A percentile compares a stretch with the other conserved stretches of the same genome.
phyloP scores from a whole-genome alignment of 2,888 invertebrate species.

The Tetropium fuscum region DNA sequence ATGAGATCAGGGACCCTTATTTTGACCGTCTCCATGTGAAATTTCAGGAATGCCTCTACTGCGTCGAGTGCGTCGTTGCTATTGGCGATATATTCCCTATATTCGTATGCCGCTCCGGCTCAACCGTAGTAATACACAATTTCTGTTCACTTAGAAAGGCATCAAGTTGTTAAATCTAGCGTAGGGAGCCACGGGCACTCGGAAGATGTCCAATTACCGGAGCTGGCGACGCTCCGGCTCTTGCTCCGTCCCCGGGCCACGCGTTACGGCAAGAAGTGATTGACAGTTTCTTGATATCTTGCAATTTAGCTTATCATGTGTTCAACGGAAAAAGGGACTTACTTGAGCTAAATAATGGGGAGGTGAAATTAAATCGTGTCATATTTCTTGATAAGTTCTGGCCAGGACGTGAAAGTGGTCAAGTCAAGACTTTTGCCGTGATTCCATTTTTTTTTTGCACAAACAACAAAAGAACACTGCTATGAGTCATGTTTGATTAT shows the following conservation, averaged over 20 bases:
- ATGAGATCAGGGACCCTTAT: constrained; percentile 1
- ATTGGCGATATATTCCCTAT: constrained; percentile 14
- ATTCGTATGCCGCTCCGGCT: not conserved
- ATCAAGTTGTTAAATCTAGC: constrained; percentile 53
- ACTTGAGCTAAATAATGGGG: not conserved
- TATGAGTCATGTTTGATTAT: too few relatives aligned
- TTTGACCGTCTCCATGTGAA: not conserved
- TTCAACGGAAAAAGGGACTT: constrained; percentile 2
- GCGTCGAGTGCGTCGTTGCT: constrained; percentile 1
- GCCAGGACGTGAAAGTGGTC: too few relatives aligned
- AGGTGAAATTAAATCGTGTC: not conserved
- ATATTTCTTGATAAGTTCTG: not conserved
- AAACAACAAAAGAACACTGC: too few relatives aligned
- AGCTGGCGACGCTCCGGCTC: not conserved
- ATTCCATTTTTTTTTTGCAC: too few relatives aligned
- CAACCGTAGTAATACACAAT: constrained; percentile 47
- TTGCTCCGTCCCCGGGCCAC: constrained; percentile 10
- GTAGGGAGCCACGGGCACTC: constrained; percentile 38
- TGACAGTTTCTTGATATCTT: constrained; percentile 16
- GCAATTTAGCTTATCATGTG: constrained; percentile 14
- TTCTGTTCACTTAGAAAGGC: constrained; percentile 49
- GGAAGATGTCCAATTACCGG: constrained; percentile 19
- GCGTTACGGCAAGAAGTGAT: constrained; percentile 3
- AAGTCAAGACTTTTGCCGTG: too few relatives aligned
- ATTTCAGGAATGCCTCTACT: not conserved